Conservation (phyloP, 1,140 invertebrate genomes). For the Aporrectodea caliginosa region DNA sequence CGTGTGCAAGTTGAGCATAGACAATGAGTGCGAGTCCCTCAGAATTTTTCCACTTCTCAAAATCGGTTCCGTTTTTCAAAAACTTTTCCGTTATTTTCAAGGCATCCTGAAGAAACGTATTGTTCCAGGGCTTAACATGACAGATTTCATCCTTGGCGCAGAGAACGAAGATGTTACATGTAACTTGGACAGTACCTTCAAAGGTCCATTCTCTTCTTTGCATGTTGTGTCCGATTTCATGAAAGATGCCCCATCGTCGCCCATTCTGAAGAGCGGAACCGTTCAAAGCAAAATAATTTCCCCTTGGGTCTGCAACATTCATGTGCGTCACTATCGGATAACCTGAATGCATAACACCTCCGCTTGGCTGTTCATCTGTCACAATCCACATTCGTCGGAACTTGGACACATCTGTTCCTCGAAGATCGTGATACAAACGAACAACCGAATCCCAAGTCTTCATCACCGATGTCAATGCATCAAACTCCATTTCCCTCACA, state of each 20-base stretch:
- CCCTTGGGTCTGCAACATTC: slow-evolving; percentile 35
- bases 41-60: slow-evolving; percentile 27
- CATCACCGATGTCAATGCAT: slow-evolving; percentile 31
- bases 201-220: slow-evolving; percentile 38
- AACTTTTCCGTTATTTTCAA: slow-evolving; percentile 22
- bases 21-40: slow-evolving; percentile 31
- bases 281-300: slow-evolving; percentile 30
- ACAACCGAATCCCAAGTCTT: slow-evolving; percentile 36
- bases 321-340: slow-evolving; percentile 41
- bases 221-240: slow-evolving; percentile 42
- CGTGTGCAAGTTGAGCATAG: slow-evolving; percentile 34
- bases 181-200: slow-evolving; percentile 37
- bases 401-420: slow-evolving; percentile 30
- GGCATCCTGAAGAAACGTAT: slow-evolving; percentile 34
- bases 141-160: slow-evolving; percentile 37
- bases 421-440: slow-evolving; percentile 31
- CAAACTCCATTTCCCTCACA: slow-evolving; percentile 29
- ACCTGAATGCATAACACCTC: slow-evolving; percentile 40
- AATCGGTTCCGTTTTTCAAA: slow-evolving; percentile 35
- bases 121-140: slow-evolving; percentile 32
- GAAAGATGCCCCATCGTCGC: slow-evolving; percentile 39
- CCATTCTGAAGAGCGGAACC: slow-evolving; percentile 19
- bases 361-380: slow-evolving; percentile 36
- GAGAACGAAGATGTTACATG: slow-evolving; percentile 40
- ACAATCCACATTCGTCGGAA: slow-evolving; percentile 35